Evolutionary conservation across 2,888 invertebrate genomes (phyloP), one percentile per base, ranked within the genome.

Genomic region (Pollenia labialis): DNA sequence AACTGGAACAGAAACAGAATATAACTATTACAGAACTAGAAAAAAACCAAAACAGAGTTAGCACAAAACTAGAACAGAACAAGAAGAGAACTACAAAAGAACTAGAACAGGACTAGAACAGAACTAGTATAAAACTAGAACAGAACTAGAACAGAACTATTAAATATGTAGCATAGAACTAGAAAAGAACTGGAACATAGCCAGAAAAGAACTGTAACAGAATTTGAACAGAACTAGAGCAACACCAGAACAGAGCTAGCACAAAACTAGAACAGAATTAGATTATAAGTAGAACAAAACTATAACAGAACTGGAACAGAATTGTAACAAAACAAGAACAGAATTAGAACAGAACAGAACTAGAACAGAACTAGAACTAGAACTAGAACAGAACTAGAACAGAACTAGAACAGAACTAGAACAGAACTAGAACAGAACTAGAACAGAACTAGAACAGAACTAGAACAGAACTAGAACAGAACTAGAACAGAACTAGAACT

Each of bases 401-500:
- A 23, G 23, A 23, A 23, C 23, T 23, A 23, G 23, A 23, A 2
- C 23, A 2, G 23, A 23, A 23, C 23, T 2, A 32, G 32, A 32
- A 6, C 32, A 32, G 32, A 32, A 32, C 32, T 23, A 18, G 54
- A 54, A 23, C 54, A 54, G 18, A 54, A 54, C 54, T 23, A 54
- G 9, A 54, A 18, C 54, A 18, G 18, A 54, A 54, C 54, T 23
- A 2, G 23, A 54, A 54, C 54, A 54, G 18, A 54, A 18, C 54
- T 18, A 8, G 18, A 54, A 54, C 54, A 54, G 18, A 54, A 54
- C 54, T 54, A 54, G 8, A 18, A 54, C 54, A 18, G 54, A 18
- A 54, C 54, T 54, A 18, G 54, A 54, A 18, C 54, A 54, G 54
- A 54, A 54, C 54, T 18, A 18, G 54, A 54, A 23, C 54, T 18